Conservation (phyloP, 2,888 invertebrate species). For the Periphyllus acericola region DNA sequence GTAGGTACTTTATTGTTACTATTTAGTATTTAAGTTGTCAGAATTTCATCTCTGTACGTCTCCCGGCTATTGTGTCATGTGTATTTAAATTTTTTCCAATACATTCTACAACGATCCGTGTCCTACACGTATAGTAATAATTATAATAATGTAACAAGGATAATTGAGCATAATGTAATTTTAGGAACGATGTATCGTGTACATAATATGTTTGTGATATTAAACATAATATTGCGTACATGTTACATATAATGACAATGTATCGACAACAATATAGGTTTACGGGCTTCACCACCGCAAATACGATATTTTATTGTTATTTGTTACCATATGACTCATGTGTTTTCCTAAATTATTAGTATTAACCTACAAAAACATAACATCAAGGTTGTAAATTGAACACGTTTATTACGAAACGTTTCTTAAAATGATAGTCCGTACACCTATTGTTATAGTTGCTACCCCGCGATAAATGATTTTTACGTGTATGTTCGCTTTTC, state of each 20-base stretch:
- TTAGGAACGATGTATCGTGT: neutral
- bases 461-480: neutral
- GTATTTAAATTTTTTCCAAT: neutral
- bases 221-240: neutral
- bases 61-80: neutral
- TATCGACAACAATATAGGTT: neutral
- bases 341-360: constrained; percentile 6
- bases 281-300: neutral
- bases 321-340: constrained; percentile 4
- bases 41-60: neutral
- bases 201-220: neutral
- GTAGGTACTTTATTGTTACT: neutral
- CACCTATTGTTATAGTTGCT: neutral
- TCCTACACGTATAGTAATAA: neutral
- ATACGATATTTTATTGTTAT: neutral
- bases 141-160: neutral
- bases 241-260: neutral
- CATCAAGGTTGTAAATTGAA: neutral
- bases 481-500: too few relatives aligned
- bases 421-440: too few relatives aligned
- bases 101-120: neutral
- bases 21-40: neutral
- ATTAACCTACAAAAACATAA: constrained; percentile 1
- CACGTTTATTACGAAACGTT: neutral
- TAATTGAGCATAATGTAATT: neutral